Evolutionary conservation across 2,888 invertebrate species (phyloP).

Genomic region (Atethmia centrago): DNA sequence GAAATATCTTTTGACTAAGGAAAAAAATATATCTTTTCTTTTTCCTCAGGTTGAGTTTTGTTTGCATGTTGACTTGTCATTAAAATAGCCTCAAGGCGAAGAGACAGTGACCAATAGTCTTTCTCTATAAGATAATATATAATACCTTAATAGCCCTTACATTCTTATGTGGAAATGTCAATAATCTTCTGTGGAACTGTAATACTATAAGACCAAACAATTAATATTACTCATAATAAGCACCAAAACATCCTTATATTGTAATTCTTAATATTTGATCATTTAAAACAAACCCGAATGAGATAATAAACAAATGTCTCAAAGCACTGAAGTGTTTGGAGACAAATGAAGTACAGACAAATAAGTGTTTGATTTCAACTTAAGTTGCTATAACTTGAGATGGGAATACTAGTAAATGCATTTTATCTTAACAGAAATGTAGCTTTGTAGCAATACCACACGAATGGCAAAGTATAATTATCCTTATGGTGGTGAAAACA

Average conservation of each 20-base stretch:
- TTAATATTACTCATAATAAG: conserved; percentile 48
- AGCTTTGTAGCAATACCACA: conserved; percentile 32
- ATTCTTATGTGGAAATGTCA: conserved; percentile 5
- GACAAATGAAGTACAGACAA: conserved; percentile 36
- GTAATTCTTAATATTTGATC: conserved; percentile 22
- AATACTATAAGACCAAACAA: conserved; percentile 43
- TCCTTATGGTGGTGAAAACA: conserved; percentile 9
- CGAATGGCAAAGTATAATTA: conserved; percentile 16
- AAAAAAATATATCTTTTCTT: no score
- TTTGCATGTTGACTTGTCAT: background rate
- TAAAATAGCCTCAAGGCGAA: conserved; percentile 21
- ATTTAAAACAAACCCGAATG: conserved; percentile 8
- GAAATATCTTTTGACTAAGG: background rate
- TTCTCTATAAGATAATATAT: conserved; percentile 19
- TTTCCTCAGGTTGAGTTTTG: background rate
- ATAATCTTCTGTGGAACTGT: conserved; percentile 32
- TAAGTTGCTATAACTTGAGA: conserved; percentile 35
- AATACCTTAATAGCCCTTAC: conserved; percentile 35
- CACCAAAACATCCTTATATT: conserved; percentile 52
- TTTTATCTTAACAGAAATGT: conserved; percentile 24
- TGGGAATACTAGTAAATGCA: conserved; percentile 53
- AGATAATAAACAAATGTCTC: no score
- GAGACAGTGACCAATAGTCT: conserved; percentile 9
- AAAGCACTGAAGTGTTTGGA: no score
- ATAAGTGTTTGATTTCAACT: conserved; percentile 57